Evolutionary conservation across 2,797 vertebrate species (phyloP), one percentile per base, ranked within the genome.

Genomic region (Thalassophryne amazonica): DNA sequence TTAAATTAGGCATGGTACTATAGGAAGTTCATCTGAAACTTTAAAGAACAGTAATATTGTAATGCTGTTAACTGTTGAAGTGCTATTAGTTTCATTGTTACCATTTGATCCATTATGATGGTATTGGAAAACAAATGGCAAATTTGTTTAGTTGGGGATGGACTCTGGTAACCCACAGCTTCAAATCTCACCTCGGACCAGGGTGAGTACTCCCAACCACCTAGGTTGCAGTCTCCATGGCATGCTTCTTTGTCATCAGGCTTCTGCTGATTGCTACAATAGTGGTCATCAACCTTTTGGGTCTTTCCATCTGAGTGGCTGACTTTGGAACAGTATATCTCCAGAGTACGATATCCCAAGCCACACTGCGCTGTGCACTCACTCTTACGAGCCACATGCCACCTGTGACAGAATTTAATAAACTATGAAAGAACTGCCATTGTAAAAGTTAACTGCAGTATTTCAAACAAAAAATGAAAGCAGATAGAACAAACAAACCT

Each of bases 331-430:
- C 97, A 99, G 84, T 92, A 90, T 78, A 98, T 91, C 73, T 98
- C 95, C 69, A 98, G 65, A 0, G 89, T 93, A 13, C 94, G 93
- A 78, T 93, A 96, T 20, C 97, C 97, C 40, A 80, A 55, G 25
- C 96, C 97, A 0, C 97, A 99, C 76, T 94, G 96, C 2, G 92
- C 91, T 0, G 91, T 93, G 54, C 97, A 99, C 61, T 99, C 97
- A 0, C 95, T 94, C 83, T 90, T 95, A 58, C 93, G 91, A 0
- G 90, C 93, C 0, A 96, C 51, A 3, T 98, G 93, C 97, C 97
- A 99, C 77, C 97, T 99, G 37, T 6, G 17, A 24, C 35, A 4
- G n/a, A 4, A n/a, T 6, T 25, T 23, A 25, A 40, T 40, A 7
- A 8, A 3, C 13, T 6, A n/a, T n/a, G n/a, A n/a, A n/a, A n/a